Base-by-base conservation (phyloP, 37 sponge, comb jelly and placozoan genomes). In the Spongia lamella region DNA sequence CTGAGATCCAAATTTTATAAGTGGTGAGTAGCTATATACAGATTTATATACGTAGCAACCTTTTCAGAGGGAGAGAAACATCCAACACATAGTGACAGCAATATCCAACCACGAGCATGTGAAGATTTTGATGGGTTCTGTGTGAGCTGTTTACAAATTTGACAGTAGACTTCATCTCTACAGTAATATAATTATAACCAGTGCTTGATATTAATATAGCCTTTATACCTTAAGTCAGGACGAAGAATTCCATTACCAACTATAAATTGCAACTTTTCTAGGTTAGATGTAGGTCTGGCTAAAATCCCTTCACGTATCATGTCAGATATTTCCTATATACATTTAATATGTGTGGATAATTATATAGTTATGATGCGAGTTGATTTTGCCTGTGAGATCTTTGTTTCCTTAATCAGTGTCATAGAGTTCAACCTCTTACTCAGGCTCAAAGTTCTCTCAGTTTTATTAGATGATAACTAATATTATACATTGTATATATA, bases 211-310 rank as follows among this genome's bases (percentile, higher is more conserved):
- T 9, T 43, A 13, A 43, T 43, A 13, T 43, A 9, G 47, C 47
- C 17, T 26, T 22, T 20, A 27, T 66, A 84, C 85, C 85, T 59
- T 19, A 95, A 79, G 49, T 95, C 96, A 13, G 83, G 84, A 0
- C 82, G 35, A 38, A 92, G 81, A 55, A 95, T 92, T 34, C 96
- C 96, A 49, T 89, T 80, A 29, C 96, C 96, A 60, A 95, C 92
- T 65, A 95, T 92, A 70, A 95, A 95, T 71, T 92, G 96, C 22
- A 95, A 82, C 60, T 95, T 95, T 83, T 95, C 96, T 38, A 95
- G 68, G 82, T 95, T 95, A 51, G 77, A 81, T 26, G 96, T 87
- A 26, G 86, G 84, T 29, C 87, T 43, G 47, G 47, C 5, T 5
- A 43, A 9, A 43, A 43, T 43, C 9, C 47, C 47, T 43, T 43